These are phyloP conservation scores for Saguinus imperator DNA, from an alignment of 2,113 vertebrate genomes.

Conservation along the genomic window DNA sequence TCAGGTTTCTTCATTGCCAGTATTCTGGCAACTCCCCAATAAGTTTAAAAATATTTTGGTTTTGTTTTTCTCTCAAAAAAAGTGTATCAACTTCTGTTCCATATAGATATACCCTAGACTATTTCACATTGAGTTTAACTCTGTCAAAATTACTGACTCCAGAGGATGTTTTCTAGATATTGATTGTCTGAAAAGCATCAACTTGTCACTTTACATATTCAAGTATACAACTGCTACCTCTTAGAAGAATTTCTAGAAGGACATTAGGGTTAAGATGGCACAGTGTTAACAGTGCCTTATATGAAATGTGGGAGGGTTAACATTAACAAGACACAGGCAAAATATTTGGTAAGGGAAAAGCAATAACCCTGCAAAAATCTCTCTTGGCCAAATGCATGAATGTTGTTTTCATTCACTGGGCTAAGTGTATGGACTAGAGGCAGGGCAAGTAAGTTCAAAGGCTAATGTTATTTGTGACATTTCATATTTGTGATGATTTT, in stretches of 20 bases:
- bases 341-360: background rate
- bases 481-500: background rate
- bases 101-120: background rate
- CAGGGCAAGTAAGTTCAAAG: background rate
- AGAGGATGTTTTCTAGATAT: background rate
- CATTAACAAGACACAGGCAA: background rate
- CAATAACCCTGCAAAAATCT: background rate
- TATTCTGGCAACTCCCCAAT: background rate
- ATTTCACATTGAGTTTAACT: background rate
- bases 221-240: background rate
- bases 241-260: background rate
- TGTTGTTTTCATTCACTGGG: background rate
- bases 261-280: background rate
- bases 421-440: background rate
- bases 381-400: background rate
- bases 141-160: background rate
- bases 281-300: background rate
- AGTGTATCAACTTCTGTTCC: background rate
- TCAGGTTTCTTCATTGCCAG: background rate
- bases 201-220: background rate
- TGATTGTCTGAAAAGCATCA: background rate
- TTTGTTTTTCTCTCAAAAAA: background rate
- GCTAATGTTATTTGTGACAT: background rate
- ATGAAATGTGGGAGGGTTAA: background rate
- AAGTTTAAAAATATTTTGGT: background rate